phyloP scores from a whole-genome alignment of 1,140 invertebrate genomes.

The Ptiloglossa arizonensis region DNA sequence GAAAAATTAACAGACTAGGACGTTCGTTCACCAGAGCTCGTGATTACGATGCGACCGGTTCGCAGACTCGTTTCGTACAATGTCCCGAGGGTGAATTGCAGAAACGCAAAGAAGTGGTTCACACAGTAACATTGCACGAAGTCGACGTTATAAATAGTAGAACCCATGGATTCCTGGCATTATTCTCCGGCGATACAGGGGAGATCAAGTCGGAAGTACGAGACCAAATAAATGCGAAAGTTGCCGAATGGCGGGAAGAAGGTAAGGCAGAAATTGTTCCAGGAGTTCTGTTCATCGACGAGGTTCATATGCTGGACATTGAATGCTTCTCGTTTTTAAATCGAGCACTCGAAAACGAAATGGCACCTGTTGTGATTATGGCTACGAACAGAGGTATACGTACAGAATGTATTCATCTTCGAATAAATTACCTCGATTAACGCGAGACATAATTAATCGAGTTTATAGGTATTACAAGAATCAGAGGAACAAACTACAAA shows the following conservation, averaged over 20 bases:
- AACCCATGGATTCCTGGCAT: slow-evolving; percentile 97
- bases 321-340: slow-evolving; percentile 99
- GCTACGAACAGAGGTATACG: slow-evolving; percentile 95
- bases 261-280: slow-evolving; percentile 99
- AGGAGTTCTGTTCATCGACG: slow-evolving; percentile 96
- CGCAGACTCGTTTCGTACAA: slow-evolving; percentile 97
- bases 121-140: slow-evolving; percentile 99
- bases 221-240: slow-evolving; percentile 99
- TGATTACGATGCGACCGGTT: slow-evolving; percentile 98
- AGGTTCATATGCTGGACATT: slow-evolving; percentile 98
- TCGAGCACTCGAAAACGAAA: slow-evolving; percentile 97
- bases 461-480: slow-evolving; percentile 89
- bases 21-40: slow-evolving; percentile 96
- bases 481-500: slow-evolving; percentile 96
- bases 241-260: slow-evolving; percentile 99
- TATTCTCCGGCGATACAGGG: slow-evolving; percentile 99
- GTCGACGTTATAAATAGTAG: slow-evolving; percentile 99
- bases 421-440: too few species aligned
- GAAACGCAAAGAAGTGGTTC: slow-evolving; percentile 99
- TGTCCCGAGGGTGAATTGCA: slow-evolving; percentile 99
- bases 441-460: background rate
- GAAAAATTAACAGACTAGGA: slow-evolving; percentile 97
- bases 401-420: background rate
- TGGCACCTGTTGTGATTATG: slow-evolving; percentile 98
- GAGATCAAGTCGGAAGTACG: slow-evolving; percentile 99